Conservation (phyloP, 2,797 vertebrate genomes). For the Simalia tracyae region DNA sequence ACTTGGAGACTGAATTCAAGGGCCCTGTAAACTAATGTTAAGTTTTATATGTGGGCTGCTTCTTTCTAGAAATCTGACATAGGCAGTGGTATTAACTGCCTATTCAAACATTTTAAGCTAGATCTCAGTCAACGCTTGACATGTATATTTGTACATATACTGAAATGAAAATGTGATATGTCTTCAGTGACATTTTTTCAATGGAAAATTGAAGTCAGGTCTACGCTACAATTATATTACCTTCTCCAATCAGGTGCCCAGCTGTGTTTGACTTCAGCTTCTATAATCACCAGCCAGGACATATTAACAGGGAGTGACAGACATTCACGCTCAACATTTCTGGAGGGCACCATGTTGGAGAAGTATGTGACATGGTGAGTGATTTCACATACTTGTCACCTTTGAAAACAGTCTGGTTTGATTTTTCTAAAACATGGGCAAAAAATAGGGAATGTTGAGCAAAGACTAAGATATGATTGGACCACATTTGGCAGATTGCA, state of each 20-base stretch:
- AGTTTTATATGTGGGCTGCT: not conserved
- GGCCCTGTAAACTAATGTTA: not conserved
- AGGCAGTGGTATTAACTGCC: too few relatives aligned
- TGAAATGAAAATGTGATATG: not conserved
- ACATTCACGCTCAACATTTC: not conserved
- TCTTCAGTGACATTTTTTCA: not conserved
- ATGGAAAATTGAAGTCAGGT: not conserved
- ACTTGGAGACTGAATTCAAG: not conserved
- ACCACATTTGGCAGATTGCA: not conserved
- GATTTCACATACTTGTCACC: not conserved
- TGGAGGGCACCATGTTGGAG: not conserved
- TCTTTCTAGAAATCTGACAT: too few relatives aligned
- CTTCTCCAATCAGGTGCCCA: not conserved
- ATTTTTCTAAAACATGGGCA: not conserved
- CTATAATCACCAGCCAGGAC: not conserved
- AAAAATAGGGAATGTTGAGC: not conserved
- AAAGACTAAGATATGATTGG: not conserved
- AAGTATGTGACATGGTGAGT: not conserved
- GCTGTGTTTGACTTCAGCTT: not conserved
- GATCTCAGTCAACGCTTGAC: not conserved
- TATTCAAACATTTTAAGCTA: not conserved
- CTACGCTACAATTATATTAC: not conserved
- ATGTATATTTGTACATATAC: not conserved
- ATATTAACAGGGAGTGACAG: not conserved
- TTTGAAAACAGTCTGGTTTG: not conserved